Evolutionary conservation across 1,140 invertebrate species (phyloP).

Genomic region (Drosophila carrolli): DNA sequence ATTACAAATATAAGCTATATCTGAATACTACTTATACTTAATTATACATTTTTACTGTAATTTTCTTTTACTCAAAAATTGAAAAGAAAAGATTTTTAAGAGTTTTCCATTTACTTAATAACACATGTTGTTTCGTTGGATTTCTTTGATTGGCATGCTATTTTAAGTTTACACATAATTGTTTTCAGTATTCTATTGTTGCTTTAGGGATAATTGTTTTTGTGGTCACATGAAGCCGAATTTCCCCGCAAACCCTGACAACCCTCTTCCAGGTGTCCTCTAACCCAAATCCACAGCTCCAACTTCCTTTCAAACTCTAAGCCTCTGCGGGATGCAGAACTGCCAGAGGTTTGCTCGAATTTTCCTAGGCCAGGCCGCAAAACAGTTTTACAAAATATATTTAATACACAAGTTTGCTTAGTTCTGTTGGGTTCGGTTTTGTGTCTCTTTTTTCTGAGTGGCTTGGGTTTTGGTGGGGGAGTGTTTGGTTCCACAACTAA

Average conservation of each 20-base stretch:
- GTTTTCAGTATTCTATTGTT: constrained; percentile 26
- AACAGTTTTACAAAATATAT: constrained; percentile 77
- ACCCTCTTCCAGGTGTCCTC: constrained; percentile 11
- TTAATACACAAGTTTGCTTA: constrained; percentile 67
- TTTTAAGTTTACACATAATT: constrained; percentile 1
- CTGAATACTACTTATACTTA: too few species aligned
- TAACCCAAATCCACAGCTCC: constrained; percentile 8
- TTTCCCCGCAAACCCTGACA: not conserved
- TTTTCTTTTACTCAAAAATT: too few species aligned
- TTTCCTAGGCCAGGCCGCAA: constrained; percentile 54
- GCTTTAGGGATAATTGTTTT: constrained; percentile 33
- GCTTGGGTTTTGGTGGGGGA: not conserved
- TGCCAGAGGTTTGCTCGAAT: constrained; percentile 29
- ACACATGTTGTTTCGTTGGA: too few species aligned
- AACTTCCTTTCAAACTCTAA: constrained; percentile 5
- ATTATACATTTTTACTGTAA: too few species aligned
- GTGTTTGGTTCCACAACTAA: constrained; percentile 24
- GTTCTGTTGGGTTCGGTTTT: constrained; percentile 4
- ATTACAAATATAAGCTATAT: too few species aligned
- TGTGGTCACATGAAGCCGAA: constrained; percentile 16
- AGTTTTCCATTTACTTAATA: too few species aligned
- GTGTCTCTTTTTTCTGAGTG: constrained; percentile 11
- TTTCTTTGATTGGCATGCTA: not conserved
- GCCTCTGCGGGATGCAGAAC: constrained; percentile 10
- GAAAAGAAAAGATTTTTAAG: too few species aligned